These are phyloP conservation scores for Arenaria interpres DNA, from an alignment of 2,113 vertebrate species.

Conservation along the genomic window DNA sequence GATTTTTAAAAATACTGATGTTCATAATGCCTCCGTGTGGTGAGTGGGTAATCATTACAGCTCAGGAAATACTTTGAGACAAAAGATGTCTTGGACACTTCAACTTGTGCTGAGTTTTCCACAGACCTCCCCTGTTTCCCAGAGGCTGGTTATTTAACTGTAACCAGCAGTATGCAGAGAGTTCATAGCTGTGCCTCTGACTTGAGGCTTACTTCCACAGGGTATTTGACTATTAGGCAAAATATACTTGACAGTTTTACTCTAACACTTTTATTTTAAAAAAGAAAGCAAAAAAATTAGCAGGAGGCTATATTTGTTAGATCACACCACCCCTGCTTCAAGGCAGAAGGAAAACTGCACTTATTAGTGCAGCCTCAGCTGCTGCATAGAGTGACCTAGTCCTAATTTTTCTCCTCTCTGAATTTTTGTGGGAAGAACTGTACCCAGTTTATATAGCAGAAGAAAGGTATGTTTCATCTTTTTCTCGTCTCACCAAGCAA, in stretches of 20 bases:
- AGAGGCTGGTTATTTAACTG: not conserved
- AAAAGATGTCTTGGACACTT: not conserved
- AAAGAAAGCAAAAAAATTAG: not conserved
- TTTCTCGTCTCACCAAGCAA: not conserved
- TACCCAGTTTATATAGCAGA: not conserved
- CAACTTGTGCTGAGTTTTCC: not conserved
- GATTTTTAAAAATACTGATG: not conserved
- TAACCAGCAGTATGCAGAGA: not conserved
- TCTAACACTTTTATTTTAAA: not conserved
- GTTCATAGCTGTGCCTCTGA: not conserved
- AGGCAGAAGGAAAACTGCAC: not conserved
- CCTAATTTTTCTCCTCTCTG: not conserved
- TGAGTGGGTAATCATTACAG: not conserved
- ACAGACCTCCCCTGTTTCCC: not conserved
- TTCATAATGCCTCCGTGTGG: not conserved
- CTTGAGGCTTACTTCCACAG: not conserved
- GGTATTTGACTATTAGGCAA: not conserved
- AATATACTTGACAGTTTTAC: not conserved
- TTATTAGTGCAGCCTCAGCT: not conserved
- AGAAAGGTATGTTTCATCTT: not conserved
- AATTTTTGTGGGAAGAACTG: not conserved
- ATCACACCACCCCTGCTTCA: not conserved
- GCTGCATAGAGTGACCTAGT: not conserved
- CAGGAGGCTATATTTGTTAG: not conserved
- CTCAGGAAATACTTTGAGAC: not conserved